Base-by-base conservation (phyloP, 2,888 invertebrate species). In the Actias luna region DNA sequence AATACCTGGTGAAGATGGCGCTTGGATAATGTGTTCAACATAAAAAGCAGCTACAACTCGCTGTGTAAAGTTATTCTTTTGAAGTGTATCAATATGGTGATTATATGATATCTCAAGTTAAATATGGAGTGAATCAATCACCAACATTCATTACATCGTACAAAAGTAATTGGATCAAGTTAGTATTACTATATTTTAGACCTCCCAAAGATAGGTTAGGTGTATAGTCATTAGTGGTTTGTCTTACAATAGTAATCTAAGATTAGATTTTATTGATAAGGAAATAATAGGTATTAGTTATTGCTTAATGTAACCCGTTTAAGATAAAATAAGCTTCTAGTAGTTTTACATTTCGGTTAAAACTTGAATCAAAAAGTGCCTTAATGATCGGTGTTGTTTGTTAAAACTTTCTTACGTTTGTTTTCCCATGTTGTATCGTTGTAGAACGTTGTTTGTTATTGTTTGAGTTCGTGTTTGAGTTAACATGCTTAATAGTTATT, bases 301-400 rank as follows among this genome's bases (percentile, higher is more conserved):
- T 18, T 18, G 0, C n/a, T 18, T 42, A 8, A 25, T 22, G 2
- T 25, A 25, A 50, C 12, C 25, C 2, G 31, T 59, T 18, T 55
- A 60, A 59, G n/a, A 35, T 58, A 61, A 52, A 8, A 8, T 63
- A 64, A 71, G 65, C 46, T 63, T 74, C 74, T 64, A 42, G 58
- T 70, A 70, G 62, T 60, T 27, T 33, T 22, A 69, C 67, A 69
- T 67, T 60, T 52, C 63, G 69, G 63, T 73, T 74, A 69, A 70
- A 69, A 66, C 69, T 69, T 66, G 69, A 69, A 72, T 73, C 62
- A 63, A 71, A n/a, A 72, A 81, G 74, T 77, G 88, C 89, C 92
- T 92, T 91, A 92, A 92, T 92, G 88, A 80, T 86, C 90, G 91
- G 91, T 85, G 78, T 85, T 87, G 84, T 85, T 87, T 78, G 78